phyloP scores from a whole-genome alignment of 2,888 invertebrate genomes.

The Agonum fuliginosum region DNA sequence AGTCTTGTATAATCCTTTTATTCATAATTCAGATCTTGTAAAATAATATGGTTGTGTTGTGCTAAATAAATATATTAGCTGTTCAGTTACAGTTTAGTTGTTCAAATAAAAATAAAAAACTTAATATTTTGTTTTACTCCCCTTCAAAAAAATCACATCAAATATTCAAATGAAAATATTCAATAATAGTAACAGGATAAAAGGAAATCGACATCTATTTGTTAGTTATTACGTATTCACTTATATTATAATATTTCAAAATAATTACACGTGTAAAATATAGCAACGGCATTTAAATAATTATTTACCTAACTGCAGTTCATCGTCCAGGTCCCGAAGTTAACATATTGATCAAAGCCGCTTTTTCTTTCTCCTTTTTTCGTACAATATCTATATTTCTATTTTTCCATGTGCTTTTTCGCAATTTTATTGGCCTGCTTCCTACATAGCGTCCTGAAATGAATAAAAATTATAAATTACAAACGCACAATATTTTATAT shows the following conservation, averaged over 20 bases:
- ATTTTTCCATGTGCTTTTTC: constrained; percentile 97
- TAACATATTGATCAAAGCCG: constrained; percentile 84
- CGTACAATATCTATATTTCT: constrained; percentile 94
- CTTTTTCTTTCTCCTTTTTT: constrained; percentile 97
- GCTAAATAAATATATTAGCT: constrained; percentile 65
- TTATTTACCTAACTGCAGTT: constrained; percentile 57
- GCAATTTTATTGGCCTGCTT: constrained; percentile 96
- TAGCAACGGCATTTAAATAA: background rate
- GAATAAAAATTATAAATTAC: constrained; percentile 60
- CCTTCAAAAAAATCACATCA: background rate
- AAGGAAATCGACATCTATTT: too few species aligned
- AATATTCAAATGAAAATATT: background rate
- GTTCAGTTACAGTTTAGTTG: constrained; percentile 59
- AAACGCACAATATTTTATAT: background rate
- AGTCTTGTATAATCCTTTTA: constrained; percentile 60
- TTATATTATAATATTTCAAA: too few species aligned
- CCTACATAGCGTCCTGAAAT: constrained; percentile 96
- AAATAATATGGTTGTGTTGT: constrained; percentile 70
- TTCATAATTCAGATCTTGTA: constrained; percentile 70
- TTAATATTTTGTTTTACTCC: constrained; percentile 4
- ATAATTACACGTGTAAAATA: constrained; percentile 31
- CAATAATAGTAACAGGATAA: too few species aligned
- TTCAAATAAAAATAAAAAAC: constrained; percentile 55
- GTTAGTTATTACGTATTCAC: too few species aligned
- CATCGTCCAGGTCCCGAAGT: constrained; percentile 75